phyloP scores from a whole-genome alignment of 2,888 invertebrate species.

The Archaeoteleia sp. region DNA sequence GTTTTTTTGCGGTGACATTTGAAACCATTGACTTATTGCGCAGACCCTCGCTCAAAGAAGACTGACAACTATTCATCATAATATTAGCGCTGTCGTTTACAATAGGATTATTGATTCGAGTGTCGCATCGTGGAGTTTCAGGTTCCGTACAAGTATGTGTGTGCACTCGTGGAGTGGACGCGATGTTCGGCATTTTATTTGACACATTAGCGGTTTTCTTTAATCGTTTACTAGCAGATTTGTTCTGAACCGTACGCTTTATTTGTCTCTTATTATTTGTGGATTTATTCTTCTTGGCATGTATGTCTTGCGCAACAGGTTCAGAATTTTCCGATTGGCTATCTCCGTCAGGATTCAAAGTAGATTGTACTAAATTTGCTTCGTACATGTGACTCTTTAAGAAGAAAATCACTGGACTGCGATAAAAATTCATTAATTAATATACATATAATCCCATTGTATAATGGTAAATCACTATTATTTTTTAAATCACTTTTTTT shows the following conservation, averaged over 20 bases:
- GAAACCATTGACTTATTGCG: too few relatives aligned
- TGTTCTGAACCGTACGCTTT: conserved; percentile 31
- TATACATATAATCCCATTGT: too few relatives aligned
- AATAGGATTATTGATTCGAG: neutral
- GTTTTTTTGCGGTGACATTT: conserved; percentile 35
- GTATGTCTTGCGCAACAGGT: conserved; percentile 2
- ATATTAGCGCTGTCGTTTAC: neutral
- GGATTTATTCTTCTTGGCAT: conserved; percentile 3
- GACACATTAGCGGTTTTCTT: conserved; percentile 8
- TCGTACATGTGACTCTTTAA: conserved; percentile 86
- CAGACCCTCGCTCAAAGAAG: neutral
- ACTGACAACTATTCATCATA: conserved; percentile 17
- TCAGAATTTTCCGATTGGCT: conserved; percentile 68
- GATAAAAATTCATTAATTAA: conserved; percentile 59
- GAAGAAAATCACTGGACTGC: conserved; percentile 84
- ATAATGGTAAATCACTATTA: too few relatives aligned
- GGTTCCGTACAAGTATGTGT: conserved; percentile 15
- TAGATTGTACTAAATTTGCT: conserved; percentile 87
- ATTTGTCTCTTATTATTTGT: conserved; percentile 24
- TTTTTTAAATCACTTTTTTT: too few relatives aligned
- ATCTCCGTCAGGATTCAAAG: conserved; percentile 79
- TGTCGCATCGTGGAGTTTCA: conserved; percentile 33
- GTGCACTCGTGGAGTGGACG: conserved; percentile 4
- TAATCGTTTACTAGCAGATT: conserved; percentile 8
- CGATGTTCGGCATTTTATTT: conserved; percentile 8